These are phyloP conservation scores for Cricetomys ansorgei DNA, from an alignment of 2,113 vertebrate genomes.

Conservation along the genomic window DNA sequence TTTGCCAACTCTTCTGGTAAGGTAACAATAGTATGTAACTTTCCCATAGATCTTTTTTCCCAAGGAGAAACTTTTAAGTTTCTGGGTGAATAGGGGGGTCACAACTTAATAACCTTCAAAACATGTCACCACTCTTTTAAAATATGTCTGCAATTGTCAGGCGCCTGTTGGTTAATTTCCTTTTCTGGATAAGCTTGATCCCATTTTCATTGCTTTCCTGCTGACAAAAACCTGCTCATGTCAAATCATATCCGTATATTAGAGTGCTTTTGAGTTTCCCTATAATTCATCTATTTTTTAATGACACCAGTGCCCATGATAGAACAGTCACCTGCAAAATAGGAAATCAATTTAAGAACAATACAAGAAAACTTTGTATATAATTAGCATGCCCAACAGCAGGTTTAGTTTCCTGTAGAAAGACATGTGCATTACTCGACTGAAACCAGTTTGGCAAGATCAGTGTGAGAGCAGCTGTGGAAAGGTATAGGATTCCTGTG, in stretches of 20 bases:
- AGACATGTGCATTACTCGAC: not conserved
- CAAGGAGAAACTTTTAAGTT: conserved; percentile 60
- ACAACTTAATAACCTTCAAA: conserved; percentile 77
- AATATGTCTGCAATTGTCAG: conserved; percentile 71
- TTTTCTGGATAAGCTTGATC: conserved; percentile 65
- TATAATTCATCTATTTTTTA: conserved; percentile 54
- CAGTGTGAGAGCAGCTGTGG: not conserved
- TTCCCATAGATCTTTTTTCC: conserved; percentile 55
- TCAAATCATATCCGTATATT: conserved; percentile 71
- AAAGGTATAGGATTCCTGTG: not conserved
- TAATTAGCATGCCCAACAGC: not conserved
- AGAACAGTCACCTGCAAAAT: conserved; percentile 45
- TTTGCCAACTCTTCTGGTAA: not conserved
- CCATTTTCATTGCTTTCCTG: conserved; percentile 78
- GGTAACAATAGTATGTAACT: conserved; percentile 19
- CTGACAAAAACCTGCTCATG: conserved; percentile 73
- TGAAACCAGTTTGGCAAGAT: not conserved
- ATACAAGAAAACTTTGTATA: not conserved
- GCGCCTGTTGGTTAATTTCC: conserved; percentile 77
- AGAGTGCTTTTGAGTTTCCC: conserved; percentile 44
- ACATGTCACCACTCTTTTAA: conserved; percentile 62
- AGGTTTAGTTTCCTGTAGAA: not conserved
- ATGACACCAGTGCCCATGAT: not conserved
- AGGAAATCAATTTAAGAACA: conserved; percentile 47
- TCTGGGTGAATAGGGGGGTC: conserved; percentile 63